These are phyloP conservation scores for Latrodectus hesperus DNA, from an alignment of 2,888 invertebrate species.

Conservation along the genomic window DNA sequence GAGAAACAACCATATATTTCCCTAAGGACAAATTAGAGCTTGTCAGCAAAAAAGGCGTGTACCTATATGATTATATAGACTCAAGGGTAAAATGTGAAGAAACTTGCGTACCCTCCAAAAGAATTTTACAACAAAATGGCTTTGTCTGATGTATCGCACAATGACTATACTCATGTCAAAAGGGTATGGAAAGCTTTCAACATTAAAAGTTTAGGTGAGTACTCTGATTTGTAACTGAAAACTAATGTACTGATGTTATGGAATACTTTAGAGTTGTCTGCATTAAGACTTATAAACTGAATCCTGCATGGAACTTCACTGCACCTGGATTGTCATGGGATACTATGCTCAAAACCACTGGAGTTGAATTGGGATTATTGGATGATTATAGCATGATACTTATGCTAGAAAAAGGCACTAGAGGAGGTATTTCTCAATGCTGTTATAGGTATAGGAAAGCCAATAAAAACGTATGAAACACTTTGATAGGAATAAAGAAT, in stretches of 20 bases:
- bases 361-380: conserved; percentile 72
- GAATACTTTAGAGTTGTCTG: conserved; percentile 72
- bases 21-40: conserved; percentile 30
- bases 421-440: conserved; percentile 67
- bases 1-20: too few relatives aligned
- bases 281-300: conserved; percentile 71
- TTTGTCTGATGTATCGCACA: neutral
- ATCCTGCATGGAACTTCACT: too few relatives aligned
- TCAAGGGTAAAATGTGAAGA: conserved; percentile 71
- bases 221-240: conserved; percentile 70
- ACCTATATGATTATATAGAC: conserved; percentile 73
- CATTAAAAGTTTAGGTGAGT: conserved; percentile 71
- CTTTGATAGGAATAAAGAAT: conserved; percentile 48
- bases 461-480: conserved; percentile 51
- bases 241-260: too few relatives aligned
- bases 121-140: conserved; percentile 70
- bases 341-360: conserved; percentile 72
- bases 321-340: conserved; percentile 72
- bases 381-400: conserved; percentile 72
- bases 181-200: conserved; percentile 71
- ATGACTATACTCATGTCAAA: conserved; percentile 51
- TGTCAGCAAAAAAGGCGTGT: conserved; percentile 71
- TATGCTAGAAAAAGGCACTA: conserved; percentile 71
- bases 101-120: conserved; percentile 69
- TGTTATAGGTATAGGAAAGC: conserved; percentile 38